Percentiles rank a stretch among this genome's conserved stretches.
Evolutionary conservation across 2,113 vertebrate species (phyloP).

Genomic region (Tauraco erythrolophus): DNA sequence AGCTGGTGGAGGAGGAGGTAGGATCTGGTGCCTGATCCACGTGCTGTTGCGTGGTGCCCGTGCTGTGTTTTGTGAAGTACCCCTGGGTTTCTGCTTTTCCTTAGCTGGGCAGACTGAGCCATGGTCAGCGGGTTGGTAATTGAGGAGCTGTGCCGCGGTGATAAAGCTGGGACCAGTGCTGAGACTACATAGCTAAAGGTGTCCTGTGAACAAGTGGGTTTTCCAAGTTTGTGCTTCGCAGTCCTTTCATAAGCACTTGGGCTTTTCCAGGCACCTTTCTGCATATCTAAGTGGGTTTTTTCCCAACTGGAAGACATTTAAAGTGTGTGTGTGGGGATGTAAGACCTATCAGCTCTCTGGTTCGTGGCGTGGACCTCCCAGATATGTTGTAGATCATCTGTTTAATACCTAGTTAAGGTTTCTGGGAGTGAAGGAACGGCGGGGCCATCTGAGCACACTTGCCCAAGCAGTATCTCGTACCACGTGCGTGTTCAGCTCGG

Average conservation of each 20-base stretch:
- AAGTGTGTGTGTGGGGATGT: fast-evolving
- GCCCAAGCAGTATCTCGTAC: background rate
- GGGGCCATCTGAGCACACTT: fast-evolving
- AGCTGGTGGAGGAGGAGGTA: fast-evolving
- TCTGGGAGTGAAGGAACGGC: fast-evolving
- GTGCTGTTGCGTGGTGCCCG: background rate
- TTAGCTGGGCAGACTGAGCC: background rate
- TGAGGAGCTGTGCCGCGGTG: background rate
- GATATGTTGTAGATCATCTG: fast-evolving
- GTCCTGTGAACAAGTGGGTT: background rate
- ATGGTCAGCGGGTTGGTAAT: fast-evolving
- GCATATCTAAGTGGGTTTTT: fast-evolving
- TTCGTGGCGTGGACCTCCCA: background rate
- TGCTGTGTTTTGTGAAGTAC: background rate
- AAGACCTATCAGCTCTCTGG: background rate
- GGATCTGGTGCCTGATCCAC: background rate
- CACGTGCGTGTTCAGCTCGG: background rate
- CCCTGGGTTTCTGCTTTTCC: background rate
- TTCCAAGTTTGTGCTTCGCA: background rate
- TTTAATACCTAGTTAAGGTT: no score
- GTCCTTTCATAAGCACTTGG: background rate
- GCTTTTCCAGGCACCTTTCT: background rate
- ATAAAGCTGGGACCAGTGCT: background rate
- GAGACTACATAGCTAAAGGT: background rate
- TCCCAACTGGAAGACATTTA: background rate